Conservation (phyloP, 1,140 invertebrate species). For the Hyles vespertilio region DNA sequence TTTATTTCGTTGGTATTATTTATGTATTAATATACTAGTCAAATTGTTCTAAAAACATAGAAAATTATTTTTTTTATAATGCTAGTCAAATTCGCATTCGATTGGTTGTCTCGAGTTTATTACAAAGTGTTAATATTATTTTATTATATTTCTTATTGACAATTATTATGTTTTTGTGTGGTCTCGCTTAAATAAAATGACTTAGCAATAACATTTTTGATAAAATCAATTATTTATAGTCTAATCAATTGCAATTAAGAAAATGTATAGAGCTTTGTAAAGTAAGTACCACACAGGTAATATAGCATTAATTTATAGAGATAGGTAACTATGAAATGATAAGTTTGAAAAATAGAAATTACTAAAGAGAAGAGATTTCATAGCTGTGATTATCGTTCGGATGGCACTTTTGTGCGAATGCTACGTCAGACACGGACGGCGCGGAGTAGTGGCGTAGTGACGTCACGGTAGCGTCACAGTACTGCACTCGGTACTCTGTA, state of each 20-base stretch:
- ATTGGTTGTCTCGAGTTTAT: slow-evolving; percentile 36
- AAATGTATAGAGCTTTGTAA: slow-evolving; percentile 75
- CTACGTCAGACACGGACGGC: slow-evolving; percentile 33
- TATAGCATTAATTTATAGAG: slow-evolving; percentile 62
- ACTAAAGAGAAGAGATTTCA: slow-evolving; percentile 64
- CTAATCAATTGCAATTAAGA: slow-evolving; percentile 63
- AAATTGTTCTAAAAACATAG: slow-evolving; percentile 58
- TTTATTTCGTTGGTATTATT: slow-evolving; percentile 3
- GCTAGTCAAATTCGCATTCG: slow-evolving; percentile 67
- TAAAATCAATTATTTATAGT: slow-evolving; percentile 74
- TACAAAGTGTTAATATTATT: slow-evolving; percentile 29
- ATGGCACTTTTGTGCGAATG: slow-evolving; percentile 64
- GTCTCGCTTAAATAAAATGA: slow-evolving; percentile 57
- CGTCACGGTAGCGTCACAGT: no score
- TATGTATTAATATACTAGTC: slow-evolving; percentile 51
- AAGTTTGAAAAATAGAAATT: slow-evolving; percentile 42
- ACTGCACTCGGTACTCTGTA: no score
- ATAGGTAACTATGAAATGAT: slow-evolving; percentile 40
- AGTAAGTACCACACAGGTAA: slow-evolving; percentile 67
- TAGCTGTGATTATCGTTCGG: slow-evolving; percentile 67
- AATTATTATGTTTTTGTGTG: slow-evolving; percentile 52
- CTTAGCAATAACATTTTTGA: slow-evolving; percentile 69
- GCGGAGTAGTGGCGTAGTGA: no score
- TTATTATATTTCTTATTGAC: slow-evolving; percentile 44
- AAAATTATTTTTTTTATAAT: slow-evolving; percentile 51